Conservation (phyloP, 2,113 vertebrate genomes). For the Pithys albifrons region DNA sequence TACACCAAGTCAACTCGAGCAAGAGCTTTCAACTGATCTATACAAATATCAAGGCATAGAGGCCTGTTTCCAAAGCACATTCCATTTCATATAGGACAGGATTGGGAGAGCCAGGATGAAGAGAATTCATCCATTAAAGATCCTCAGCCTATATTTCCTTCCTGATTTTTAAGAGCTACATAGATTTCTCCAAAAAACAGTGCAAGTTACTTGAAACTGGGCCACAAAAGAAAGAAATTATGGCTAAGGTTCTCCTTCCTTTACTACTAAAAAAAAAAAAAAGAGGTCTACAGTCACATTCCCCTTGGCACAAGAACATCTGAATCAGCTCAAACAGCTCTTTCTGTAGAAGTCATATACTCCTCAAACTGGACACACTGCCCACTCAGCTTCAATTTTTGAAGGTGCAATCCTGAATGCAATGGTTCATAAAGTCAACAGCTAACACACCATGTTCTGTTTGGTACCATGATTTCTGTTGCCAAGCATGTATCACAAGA, state of each 20-base stretch:
- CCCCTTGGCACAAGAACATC: not conserved
- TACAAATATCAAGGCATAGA: not conserved
- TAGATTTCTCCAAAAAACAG: not conserved
- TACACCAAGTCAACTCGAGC: not conserved
- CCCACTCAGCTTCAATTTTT: not conserved
- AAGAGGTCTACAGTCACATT: not conserved
- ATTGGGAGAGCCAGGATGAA: not conserved
- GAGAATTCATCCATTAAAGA: accelerated
- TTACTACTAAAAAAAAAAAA: not conserved
- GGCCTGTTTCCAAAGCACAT: not conserved
- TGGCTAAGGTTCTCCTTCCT: accelerated
- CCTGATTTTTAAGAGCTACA: not conserved
- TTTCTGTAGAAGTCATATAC: not conserved
- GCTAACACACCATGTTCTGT: not conserved
- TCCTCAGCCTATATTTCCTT: not conserved
- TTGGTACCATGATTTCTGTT: not conserved
- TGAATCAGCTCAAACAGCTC: not conserved
- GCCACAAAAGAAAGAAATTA: not conserved
- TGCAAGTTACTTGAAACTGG: not conserved
- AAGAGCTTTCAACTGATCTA: not conserved
- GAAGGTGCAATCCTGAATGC: not conserved
- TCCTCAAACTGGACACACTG: not conserved
- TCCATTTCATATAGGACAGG: accelerated
- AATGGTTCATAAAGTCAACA: not conserved
- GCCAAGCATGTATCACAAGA: not conserved